Percentiles rank a stretch among this genome's conserved stretches.
Evolutionary conservation across 2,888 invertebrate genomes (phyloP).

Genomic region (Ephialtes manifestator): DNA sequence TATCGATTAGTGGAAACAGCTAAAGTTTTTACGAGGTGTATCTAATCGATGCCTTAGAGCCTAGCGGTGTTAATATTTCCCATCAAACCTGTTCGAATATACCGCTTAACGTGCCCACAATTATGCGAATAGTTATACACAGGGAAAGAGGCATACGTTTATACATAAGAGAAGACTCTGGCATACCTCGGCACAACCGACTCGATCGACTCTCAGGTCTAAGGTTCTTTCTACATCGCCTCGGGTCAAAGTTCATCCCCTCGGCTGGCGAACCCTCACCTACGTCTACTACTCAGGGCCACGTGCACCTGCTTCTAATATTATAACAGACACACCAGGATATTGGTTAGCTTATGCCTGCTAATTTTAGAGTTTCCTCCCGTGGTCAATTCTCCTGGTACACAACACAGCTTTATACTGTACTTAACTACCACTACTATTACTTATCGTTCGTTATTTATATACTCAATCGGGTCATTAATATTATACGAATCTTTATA

Average conservation of each 20-base stretch:
- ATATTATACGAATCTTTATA: constrained; percentile 62
- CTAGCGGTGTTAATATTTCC: constrained; percentile 75
- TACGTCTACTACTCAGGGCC: constrained; percentile 59
- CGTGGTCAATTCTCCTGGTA: constrained; percentile 20
- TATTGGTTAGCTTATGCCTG: constrained; percentile 35
- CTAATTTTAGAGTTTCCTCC: constrained; percentile 57
- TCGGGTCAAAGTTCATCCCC: constrained; percentile 75
- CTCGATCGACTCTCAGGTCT: constrained; percentile 61
- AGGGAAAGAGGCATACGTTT: neutral
- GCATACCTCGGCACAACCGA: constrained; percentile 39
- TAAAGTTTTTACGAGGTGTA: constrained; percentile 77
- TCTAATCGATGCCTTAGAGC: constrained; percentile 75
- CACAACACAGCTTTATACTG: constrained; percentile 14
- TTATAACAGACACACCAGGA: constrained; percentile 51
- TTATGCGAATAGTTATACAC: constrained; percentile 8
- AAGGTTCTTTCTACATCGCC: constrained; percentile 67
- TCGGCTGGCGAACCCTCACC: constrained; percentile 56
- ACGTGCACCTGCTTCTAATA: constrained; percentile 71
- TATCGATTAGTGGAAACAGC: constrained; percentile 77
- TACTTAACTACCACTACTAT: constrained; percentile 27
- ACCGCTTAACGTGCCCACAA: constrained; percentile 32
- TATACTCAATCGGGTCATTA: constrained; percentile 61
- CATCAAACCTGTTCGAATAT: constrained; percentile 77
- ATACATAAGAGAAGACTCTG: neutral
- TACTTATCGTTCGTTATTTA: constrained; percentile 65